phyloP scores from a whole-genome alignment of 2,888 invertebrate genomes.

The Timandra comae region DNA sequence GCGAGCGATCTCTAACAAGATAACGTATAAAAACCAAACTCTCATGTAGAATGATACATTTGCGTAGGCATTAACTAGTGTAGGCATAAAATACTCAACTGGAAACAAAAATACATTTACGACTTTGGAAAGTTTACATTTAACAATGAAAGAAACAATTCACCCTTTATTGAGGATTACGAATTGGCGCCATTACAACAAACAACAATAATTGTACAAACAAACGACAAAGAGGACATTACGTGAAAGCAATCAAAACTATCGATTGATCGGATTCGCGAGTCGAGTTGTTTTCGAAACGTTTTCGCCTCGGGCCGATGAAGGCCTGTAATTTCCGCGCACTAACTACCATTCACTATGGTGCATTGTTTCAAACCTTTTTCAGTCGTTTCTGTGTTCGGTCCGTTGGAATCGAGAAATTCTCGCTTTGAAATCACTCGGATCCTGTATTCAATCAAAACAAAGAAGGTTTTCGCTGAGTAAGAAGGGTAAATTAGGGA shows the following conservation, averaged over 20 bases:
- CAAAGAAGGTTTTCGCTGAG: slow-evolving; percentile 16
- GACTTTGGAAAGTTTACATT: slow-evolving; percentile 6
- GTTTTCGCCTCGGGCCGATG: slow-evolving; percentile 6
- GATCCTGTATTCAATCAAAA: slow-evolving; percentile 29
- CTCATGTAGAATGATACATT: too few species aligned
- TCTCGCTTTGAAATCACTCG: slow-evolving; percentile 22
- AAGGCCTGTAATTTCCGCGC: slow-evolving; percentile 45
- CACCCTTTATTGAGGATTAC: slow-evolving; percentile 4
- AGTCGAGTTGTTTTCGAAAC: slow-evolving; percentile 45
- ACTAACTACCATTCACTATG: slow-evolving; percentile 45
- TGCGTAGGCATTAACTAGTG: too few species aligned
- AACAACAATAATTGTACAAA: slow-evolving; percentile 24
- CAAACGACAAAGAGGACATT: slow-evolving; percentile 30
- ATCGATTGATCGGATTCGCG: slow-evolving; percentile 51
- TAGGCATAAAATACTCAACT: not conserved
- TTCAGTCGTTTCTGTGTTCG: slow-evolving; percentile 32
- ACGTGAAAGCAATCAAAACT: slow-evolving; percentile 60
- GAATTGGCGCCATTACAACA: slow-evolving; percentile 16
- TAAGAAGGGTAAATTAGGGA: slow-evolving; percentile 10
- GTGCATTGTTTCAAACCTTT: slow-evolving; percentile 43
- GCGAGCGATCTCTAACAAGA: not conserved
- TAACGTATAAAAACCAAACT: not conserved
- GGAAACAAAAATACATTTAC: not conserved
- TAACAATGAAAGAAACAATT: slow-evolving; percentile 9
- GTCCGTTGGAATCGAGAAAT: slow-evolving; percentile 24